These are phyloP conservation scores for Catharus minimus DNA, from an alignment of 2,113 vertebrate species.

Conservation along the genomic window DNA sequence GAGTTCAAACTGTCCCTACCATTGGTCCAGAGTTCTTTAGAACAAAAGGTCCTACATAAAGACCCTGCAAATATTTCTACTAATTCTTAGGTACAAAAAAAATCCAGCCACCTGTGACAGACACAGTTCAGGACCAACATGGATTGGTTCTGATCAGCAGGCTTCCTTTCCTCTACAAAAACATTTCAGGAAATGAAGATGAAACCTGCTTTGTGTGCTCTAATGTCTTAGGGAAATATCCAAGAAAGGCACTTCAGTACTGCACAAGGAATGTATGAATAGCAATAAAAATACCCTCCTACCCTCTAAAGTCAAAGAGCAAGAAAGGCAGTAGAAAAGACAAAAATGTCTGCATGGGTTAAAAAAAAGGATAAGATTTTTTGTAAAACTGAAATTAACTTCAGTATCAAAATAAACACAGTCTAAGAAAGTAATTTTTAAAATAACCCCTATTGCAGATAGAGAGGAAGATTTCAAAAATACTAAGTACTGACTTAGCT, in stretches of 20 bases:
- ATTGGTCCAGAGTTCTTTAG: background rate
- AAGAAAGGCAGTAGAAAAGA: background rate
- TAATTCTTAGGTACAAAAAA: background rate
- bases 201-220: background rate
- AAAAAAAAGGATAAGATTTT: background rate
- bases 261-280: background rate
- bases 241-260: background rate
- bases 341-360: background rate
- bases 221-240: background rate
- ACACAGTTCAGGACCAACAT: background rate
- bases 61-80: background rate
- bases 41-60: background rate
- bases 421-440: background rate
- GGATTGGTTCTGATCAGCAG: background rate
- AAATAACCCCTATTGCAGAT: background rate
- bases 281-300: background rate
- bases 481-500: background rate
- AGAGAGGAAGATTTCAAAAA: background rate
- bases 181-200: background rate
- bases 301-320: background rate
- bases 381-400: background rate
- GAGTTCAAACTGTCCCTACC: background rate
- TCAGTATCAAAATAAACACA: background rate
- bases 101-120: background rate
- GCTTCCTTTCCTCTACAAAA: background rate